Evolutionary conservation across 1,140 invertebrate genomes (phyloP).

Genomic region (Meloidogyne exigua): DNA sequence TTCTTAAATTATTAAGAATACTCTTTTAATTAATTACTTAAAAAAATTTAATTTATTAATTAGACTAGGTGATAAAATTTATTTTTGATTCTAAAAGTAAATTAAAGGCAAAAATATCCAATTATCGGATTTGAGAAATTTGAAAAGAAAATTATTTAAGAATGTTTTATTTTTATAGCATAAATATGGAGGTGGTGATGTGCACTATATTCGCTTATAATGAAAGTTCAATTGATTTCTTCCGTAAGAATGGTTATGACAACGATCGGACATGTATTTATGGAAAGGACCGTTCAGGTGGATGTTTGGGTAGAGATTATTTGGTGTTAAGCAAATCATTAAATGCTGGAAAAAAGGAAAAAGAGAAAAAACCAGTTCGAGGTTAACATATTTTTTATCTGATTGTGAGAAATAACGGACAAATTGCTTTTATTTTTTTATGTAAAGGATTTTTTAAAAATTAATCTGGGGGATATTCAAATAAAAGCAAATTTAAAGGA

Average conservation of each 20-base stretch:
- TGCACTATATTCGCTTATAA: slow-evolving; percentile 57
- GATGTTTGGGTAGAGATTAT: slow-evolving; percentile 12
- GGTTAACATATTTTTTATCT: not conserved
- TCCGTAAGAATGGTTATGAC: slow-evolving; percentile 48
- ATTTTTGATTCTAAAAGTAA: too few relatives aligned
- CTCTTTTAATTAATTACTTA: too few relatives aligned
- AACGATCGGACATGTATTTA: slow-evolving; percentile 34
- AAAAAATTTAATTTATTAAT: too few relatives aligned
- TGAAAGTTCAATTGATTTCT: slow-evolving; percentile 46
- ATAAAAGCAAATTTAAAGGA: not conserved
- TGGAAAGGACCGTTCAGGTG: slow-evolving; percentile 14
- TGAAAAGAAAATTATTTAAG: not conserved
- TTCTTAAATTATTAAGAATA: too few relatives aligned
- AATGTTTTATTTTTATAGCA: slow-evolving; percentile 23
- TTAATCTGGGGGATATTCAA: not conserved
- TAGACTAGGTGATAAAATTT: too few relatives aligned
- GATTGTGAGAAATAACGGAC: too few relatives aligned
- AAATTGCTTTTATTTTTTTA: not conserved
- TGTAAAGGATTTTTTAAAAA: not conserved
- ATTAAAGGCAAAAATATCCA: too few relatives aligned
- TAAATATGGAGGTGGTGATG: slow-evolving; percentile 52
- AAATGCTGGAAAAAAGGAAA: not conserved
- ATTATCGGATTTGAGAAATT: too few relatives aligned
- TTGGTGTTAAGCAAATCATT: slow-evolving; percentile 20
- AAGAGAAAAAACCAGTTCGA: not conserved